phyloP scores from a whole-genome alignment of 2,797 vertebrate species.

The Leptodactylus fallax region DNA sequence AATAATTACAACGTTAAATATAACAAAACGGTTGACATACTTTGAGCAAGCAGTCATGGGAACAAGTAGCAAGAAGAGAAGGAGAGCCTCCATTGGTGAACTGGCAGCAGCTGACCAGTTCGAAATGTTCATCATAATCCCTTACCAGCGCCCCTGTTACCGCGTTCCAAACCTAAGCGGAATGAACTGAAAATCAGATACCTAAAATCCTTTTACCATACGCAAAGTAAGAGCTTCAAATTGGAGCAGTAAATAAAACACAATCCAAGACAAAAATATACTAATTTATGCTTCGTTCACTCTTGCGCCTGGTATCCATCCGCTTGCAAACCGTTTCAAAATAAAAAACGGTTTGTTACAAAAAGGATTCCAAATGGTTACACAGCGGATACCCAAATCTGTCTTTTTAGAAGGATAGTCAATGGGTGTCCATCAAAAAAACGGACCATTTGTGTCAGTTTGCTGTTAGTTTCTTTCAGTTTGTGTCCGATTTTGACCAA shows the following conservation, averaged over 20 bases:
- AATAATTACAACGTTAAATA: slow-evolving; percentile 40
- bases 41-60: slow-evolving; percentile 85
- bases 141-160: slow-evolving; percentile 77
- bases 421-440: too few species aligned
- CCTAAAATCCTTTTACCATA: neutral
- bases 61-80: slow-evolving; percentile 89
- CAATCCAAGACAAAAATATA: neutral
- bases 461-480: too few species aligned
- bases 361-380: too few species aligned
- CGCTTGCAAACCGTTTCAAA: too few species aligned
- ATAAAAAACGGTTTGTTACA: too few species aligned
- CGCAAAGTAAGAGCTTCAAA: neutral
- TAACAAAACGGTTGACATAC: slow-evolving; percentile 71
- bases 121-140: slow-evolving; percentile 83
- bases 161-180: slow-evolving; percentile 87
- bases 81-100: slow-evolving; percentile 82
- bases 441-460: too few species aligned
- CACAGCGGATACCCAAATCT: too few species aligned
- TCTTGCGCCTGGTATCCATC: too few species aligned
- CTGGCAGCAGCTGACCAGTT: slow-evolving; percentile 93
- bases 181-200: slow-evolving; percentile 28
- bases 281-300: too few species aligned
- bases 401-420: too few species aligned
- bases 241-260: too few species aligned
- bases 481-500: too few species aligned